Evolutionary conservation across 1,140 invertebrate species (phyloP).

Genomic region (Coelopa frigida): DNA sequence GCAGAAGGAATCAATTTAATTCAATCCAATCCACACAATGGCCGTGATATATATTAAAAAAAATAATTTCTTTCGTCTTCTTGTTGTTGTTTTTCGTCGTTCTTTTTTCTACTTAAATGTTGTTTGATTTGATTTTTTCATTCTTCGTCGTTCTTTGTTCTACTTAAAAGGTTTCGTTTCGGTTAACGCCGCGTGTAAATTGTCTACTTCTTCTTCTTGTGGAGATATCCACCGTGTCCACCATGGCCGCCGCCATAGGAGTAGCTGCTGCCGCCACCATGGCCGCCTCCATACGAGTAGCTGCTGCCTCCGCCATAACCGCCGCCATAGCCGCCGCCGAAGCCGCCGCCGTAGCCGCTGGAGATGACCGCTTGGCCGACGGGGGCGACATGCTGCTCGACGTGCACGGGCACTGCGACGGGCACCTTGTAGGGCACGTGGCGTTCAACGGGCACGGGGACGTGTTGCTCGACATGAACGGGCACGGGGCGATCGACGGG

Average conservation of each 20-base stretch:
- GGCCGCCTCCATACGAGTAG: conserved; percentile 7
- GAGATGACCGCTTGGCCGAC: conserved; percentile 24
- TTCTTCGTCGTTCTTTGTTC: conserved; percentile 5
- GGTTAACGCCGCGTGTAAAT: conserved; percentile 14
- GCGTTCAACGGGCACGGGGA: conserved; percentile 52
- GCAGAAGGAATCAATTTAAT: neutral
- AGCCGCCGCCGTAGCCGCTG: conserved; percentile 14
- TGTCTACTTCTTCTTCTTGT: conserved; percentile 37
- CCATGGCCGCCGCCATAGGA: conserved; percentile 16
- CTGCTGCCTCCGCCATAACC: conserved; percentile 23
- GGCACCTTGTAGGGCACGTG: conserved; percentile 54
- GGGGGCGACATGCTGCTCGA: conserved; percentile 37
- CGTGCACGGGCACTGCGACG: conserved; percentile 51
- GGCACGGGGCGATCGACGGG: conserved; percentile 54
- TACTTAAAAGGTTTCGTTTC: neutral
- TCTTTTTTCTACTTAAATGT: conserved; percentile 2
- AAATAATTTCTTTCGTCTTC: conserved; percentile 3
- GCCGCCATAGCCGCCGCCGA: conserved; percentile 22
- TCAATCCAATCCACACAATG: conserved; percentile 2
- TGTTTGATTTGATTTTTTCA: conserved; percentile 3
- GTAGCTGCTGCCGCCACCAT: conserved; percentile 22
- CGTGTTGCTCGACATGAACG: conserved; percentile 53
- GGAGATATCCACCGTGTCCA: conserved; percentile 33
- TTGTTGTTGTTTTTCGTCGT: neutral
- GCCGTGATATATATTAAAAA: neutral